Percentiles rank a stretch among this genome's conserved stretches.
Conservation (phyloP, 2,888 invertebrate species). For the Tenthredo mesomela region DNA sequence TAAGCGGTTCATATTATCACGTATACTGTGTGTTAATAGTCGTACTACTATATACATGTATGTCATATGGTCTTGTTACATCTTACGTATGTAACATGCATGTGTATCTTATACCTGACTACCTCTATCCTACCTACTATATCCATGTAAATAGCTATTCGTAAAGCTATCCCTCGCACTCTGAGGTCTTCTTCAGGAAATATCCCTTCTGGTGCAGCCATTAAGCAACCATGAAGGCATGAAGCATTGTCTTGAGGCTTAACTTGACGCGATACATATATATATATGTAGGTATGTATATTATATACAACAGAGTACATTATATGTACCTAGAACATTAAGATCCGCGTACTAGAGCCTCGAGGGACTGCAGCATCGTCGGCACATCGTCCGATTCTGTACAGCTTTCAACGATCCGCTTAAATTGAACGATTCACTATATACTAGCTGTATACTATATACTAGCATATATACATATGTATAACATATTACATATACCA, state of each 20-base stretch:
- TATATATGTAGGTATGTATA: neutral
- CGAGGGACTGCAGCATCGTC: neutral
- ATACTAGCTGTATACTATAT: no score
- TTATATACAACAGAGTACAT: neutral
- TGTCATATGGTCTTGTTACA: neutral
- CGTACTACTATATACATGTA: neutral
- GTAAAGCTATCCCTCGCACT: neutral
- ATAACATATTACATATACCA: neutral
- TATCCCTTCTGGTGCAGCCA: slow-evolving; percentile 19
- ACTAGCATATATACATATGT: neutral
- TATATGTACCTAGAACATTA: slow-evolving; percentile 16
- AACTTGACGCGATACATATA: slow-evolving; percentile 2
- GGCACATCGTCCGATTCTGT: neutral
- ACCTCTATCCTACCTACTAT: neutral
- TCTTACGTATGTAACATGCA: neutral
- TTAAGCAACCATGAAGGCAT: slow-evolving; percentile 29
- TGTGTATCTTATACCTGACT: neutral
- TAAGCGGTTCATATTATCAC: slow-evolving; percentile 40
- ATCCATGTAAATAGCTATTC: neutral
- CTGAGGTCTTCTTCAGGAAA: slow-evolving; percentile 21
- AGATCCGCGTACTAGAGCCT: slow-evolving; percentile 14
- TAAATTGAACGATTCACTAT: slow-evolving; percentile 18
- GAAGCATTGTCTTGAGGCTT: slow-evolving; percentile 23
- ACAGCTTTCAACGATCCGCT: neutral
- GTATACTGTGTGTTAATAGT: slow-evolving; percentile 2